phyloP scores from a whole-genome alignment of 2,113 vertebrate species.

The Platichthys stellatus region DNA sequence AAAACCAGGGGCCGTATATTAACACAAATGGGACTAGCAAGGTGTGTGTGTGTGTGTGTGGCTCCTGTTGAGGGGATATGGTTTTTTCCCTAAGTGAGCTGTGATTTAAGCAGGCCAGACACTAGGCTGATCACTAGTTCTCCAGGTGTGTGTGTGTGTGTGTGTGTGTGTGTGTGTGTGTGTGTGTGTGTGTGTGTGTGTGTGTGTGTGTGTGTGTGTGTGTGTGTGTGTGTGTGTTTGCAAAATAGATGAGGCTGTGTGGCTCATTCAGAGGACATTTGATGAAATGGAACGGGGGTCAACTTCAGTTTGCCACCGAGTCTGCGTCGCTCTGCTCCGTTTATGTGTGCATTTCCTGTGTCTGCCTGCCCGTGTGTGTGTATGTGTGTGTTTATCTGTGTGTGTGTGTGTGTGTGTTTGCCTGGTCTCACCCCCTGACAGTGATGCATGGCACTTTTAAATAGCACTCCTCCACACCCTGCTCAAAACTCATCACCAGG shows the following conservation, averaged over 20 bases:
- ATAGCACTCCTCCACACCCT: slow-evolving; percentile 81
- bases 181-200: slow-evolving; percentile 18
- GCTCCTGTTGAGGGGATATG: slow-evolving; percentile 41
- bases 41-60: slow-evolving; percentile 46
- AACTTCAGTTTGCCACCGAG: slow-evolving; percentile 78
- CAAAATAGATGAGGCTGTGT: slow-evolving; percentile 71
- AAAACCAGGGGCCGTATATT: slow-evolving; percentile 75
- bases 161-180: slow-evolving; percentile 28
- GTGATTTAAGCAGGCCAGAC: slow-evolving; percentile 80
- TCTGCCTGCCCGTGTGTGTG: slow-evolving; percentile 29
- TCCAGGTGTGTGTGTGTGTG: slow-evolving; percentile 29
- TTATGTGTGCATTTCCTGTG: slow-evolving; percentile 55
- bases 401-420: slow-evolving; percentile 37
- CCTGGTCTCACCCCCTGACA: slow-evolving; percentile 72
- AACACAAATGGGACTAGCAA: slow-evolving; percentile 71
- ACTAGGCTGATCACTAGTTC: slow-evolving; percentile 70
- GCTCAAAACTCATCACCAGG: slow-evolving; percentile 81
- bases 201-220: slow-evolving; percentile 20
- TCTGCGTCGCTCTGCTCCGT: slow-evolving; percentile 44
- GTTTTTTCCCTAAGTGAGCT: slow-evolving; percentile 77
- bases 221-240: slow-evolving; percentile 37
- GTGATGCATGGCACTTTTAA: slow-evolving; percentile 86
- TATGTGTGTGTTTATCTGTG: neutral
- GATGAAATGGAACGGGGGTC: slow-evolving; percentile 84
- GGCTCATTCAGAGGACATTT: slow-evolving; percentile 80